Evolutionary conservation across 2,113 vertebrate species (phyloP), one percentile per base, ranked within the genome.

Genomic region (Notarius lentiginosus): DNA sequence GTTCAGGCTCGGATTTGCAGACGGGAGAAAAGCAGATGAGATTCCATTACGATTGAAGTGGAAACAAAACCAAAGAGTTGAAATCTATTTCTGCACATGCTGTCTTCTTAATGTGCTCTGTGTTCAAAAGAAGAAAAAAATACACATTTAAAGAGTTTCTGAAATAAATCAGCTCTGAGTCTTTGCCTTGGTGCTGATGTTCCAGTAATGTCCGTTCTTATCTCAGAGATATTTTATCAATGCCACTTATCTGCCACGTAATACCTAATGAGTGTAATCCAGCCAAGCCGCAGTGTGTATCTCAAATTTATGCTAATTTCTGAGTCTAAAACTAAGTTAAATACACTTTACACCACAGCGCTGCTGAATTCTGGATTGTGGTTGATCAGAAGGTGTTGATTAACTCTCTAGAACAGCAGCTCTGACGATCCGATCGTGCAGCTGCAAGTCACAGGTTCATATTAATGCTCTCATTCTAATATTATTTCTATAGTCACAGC

Each of bases 161-260:
- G 22, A 61, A 86, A 79, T 49, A 86, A 49, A 7, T 20, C 8
- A 79, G 20, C 30, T 83, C 34, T 18, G 65, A 51, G 73, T 51
- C 30, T 49, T 24, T 15, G 5, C 49, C 27, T 49, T 51, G 7
- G 8, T 27, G 30, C 70, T 53, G 30, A 49, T 9, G 11, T 41
- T 65, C 20, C 1, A 66, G 47, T 86, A 86, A 79, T 55, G 72
- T 86, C 72, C 20, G 0, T 20, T 79, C 80, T 79, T 72, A 68
- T 86, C 76, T 41, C 65, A 15, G 70, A n/a, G n/a, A 86, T 72
- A 41, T 73, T 86, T 73, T 27, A 86, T 86, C 61, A 86, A 41
- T 51, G 51, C 30, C 12, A 61, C n/a, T 73, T 27, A 9, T n/a
- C 79, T 41, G 41, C 53, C 55, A 30, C 49, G 12, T 63, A 34